These are phyloP conservation scores for Balaenoptera acutorostrata DNA, from an alignment of 2,113 vertebrate species.

Conservation along the genomic window DNA sequence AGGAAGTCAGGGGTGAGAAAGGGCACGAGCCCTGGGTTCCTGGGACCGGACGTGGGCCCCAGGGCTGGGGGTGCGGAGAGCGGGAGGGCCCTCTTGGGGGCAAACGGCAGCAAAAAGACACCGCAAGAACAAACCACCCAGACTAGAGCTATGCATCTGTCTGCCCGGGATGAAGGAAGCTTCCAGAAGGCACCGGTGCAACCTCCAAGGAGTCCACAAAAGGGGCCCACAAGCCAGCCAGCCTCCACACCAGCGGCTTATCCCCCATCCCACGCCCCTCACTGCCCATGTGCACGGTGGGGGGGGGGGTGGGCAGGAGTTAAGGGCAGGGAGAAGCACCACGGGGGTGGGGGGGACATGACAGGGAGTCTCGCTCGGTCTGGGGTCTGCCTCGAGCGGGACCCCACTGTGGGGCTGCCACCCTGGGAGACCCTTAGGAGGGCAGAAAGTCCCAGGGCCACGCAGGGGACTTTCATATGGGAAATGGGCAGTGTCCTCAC, in stretches of 20 bases:
- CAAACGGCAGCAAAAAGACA: background rate
- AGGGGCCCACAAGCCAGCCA: background rate
- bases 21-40: background rate
- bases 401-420: background rate
- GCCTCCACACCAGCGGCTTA: background rate
- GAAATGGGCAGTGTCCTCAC: background rate
- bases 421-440: background rate
- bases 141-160: background rate
- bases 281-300: accelerated
- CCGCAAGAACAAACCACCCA: background rate
- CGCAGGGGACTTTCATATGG: background rate
- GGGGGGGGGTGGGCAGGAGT: background rate
- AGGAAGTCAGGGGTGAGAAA: background rate
- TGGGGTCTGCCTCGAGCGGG: background rate
- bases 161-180: background rate
- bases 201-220: background rate
- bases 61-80: background rate
- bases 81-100: background rate
- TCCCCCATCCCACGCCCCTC: accelerated
- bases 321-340: background rate
- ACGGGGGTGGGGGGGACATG: background rate
- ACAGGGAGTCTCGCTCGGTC: background rate
- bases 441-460: accelerated
- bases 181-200: background rate
- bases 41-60: background rate